phyloP scores from a whole-genome alignment of 2,113 vertebrate species.

The Pseudorectes ferrugineus region DNA sequence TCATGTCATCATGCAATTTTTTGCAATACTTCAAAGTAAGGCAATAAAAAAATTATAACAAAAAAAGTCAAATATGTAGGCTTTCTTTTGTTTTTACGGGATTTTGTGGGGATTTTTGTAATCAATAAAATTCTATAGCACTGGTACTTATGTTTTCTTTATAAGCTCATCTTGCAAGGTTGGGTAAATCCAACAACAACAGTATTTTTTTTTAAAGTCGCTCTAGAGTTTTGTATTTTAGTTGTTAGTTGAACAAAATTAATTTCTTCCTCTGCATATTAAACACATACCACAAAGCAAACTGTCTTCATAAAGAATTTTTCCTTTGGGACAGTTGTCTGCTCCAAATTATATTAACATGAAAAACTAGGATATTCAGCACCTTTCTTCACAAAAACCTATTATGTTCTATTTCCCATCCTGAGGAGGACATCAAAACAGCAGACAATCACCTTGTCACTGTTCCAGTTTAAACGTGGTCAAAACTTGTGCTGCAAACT shows the following conservation, averaged over 20 bases:
- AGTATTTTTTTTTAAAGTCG: not conserved
- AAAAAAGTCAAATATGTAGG: not conserved
- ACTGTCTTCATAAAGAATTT: not conserved
- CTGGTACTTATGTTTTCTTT: not conserved
- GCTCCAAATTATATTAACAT: not conserved
- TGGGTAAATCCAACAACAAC: not conserved
- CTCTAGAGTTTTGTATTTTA: not conserved
- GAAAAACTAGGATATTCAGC: not conserved
- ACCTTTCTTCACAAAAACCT: not conserved
- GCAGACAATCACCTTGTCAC: not conserved
- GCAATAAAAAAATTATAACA: not conserved
- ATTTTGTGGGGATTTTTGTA: not conserved
- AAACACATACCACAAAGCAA: not conserved
- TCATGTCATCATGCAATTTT: not conserved
- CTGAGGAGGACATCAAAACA: not conserved
- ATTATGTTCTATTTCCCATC: not conserved
- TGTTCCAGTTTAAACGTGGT: not conserved
- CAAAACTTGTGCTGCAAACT: not conserved
- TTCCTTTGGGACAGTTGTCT: not conserved
- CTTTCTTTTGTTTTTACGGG: too few relatives aligned
- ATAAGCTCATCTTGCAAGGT: not conserved
- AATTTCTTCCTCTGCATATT: not conserved
- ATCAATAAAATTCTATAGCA: not conserved
- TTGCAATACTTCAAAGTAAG: not conserved
- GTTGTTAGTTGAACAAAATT: not conserved